These are phyloP conservation scores for Urocolius indicus DNA, from an alignment of 2,113 vertebrate genomes.

Conservation along the genomic window DNA sequence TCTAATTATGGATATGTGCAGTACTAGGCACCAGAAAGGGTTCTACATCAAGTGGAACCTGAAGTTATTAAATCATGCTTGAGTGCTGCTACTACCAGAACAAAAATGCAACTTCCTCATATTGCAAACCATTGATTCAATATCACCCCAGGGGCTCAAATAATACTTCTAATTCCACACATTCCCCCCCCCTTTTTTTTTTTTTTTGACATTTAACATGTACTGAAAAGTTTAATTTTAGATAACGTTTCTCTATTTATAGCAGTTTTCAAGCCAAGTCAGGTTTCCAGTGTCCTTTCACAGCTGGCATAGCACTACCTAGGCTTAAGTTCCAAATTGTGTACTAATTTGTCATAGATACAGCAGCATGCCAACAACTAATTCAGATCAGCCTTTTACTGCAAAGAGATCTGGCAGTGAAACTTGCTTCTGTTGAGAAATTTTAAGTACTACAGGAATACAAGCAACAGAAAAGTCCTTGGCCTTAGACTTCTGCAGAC, in stretches of 20 bases:
- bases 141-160: neutral
- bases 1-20: neutral
- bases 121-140: neutral
- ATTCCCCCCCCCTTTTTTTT: rapidly evolving
- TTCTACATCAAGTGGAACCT: neutral
- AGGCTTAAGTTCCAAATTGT: neutral
- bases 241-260: neutral
- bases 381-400: neutral
- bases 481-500: neutral
- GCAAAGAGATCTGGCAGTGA: neutral
- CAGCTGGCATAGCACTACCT: neutral
- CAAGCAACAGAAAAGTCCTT: neutral
- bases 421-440: neutral
- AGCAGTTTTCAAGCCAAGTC: neutral
- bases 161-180: neutral
- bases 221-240: neutral
- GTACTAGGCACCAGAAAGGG: neutral
- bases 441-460: neutral
- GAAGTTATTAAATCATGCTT: neutral
- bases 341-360: neutral
- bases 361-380: neutral
- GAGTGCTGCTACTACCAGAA: neutral
- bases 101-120: neutral
- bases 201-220: neutral
- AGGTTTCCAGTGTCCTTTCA: neutral